phyloP scores from a whole-genome alignment of 2,888 invertebrate genomes.

The Acronicta alni region DNA sequence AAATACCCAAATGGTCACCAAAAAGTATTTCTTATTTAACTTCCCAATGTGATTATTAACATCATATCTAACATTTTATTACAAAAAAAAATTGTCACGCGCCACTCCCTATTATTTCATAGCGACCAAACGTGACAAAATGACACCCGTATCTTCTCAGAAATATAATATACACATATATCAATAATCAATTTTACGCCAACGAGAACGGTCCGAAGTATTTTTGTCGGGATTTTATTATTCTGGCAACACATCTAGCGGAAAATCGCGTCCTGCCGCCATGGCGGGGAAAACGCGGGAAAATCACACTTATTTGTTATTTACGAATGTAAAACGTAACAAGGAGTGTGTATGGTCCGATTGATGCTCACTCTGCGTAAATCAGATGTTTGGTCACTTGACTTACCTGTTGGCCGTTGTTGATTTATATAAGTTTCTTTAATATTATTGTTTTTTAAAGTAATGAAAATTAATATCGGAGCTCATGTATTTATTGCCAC shows the following conservation, averaged over 20 bases:
- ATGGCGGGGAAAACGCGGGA: conserved; percentile 64
- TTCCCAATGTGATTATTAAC: not conserved
- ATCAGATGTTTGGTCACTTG: conserved; percentile 47
- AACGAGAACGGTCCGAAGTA: conserved; percentile 72
- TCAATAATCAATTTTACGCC: conserved; percentile 88
- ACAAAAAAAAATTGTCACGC: conserved; percentile 71
- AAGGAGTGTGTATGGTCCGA: conserved; percentile 60
- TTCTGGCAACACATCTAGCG: conserved; percentile 80
- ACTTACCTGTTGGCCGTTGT: conserved; percentile 29
- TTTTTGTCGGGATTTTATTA: conserved; percentile 81
- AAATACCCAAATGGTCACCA: not conserved
- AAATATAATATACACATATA: conserved; percentile 72
- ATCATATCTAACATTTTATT: conserved; percentile 37
- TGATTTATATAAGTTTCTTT: conserved; percentile 30
- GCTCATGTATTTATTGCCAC: too few relatives aligned
- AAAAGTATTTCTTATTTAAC: not conserved
- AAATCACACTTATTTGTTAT: conserved; percentile 72
- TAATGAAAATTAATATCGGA: too few relatives aligned
- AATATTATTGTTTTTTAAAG: too few relatives aligned
- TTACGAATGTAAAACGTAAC: conserved; percentile 64
- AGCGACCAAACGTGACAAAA: conserved; percentile 60
- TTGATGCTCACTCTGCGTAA: conserved; percentile 55
- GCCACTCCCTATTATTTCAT: conserved; percentile 71
- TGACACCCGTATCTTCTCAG: conserved; percentile 56
- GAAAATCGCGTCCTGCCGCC: conserved; percentile 79